phyloP scores from a whole-genome alignment of 2,113 vertebrate genomes.

The Apodemus sylvaticus region DNA sequence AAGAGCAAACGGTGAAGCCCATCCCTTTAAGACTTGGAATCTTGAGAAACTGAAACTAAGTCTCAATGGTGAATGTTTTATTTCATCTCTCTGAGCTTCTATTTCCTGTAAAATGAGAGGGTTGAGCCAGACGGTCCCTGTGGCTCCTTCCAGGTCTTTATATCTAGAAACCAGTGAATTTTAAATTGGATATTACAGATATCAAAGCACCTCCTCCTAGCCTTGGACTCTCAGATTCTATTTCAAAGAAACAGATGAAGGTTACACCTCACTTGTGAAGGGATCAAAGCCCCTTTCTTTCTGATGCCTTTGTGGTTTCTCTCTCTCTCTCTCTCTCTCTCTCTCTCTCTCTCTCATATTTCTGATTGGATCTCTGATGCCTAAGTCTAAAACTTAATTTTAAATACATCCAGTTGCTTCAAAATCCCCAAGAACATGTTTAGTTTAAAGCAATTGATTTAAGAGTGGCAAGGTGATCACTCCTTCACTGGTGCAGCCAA shows the following conservation, averaged over 20 bases:
- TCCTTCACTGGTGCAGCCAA: constrained; percentile 51
- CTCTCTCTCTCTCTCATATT: not conserved
- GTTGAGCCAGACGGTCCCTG: constrained; percentile 58
- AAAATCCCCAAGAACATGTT: constrained; percentile 57
- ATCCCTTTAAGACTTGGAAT: constrained; percentile 52
- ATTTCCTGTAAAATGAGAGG: constrained; percentile 74
- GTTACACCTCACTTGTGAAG: constrained; percentile 61
- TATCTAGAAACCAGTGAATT: constrained; percentile 72
- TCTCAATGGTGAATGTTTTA: constrained; percentile 66
- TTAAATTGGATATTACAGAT: constrained; percentile 75
- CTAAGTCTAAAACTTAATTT: constrained; percentile 65
- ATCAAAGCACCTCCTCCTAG: constrained; percentile 63
- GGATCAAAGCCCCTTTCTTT: constrained; percentile 72
- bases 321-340: not conserved
- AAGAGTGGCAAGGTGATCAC: not conserved
- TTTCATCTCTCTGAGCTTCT: constrained; percentile 70
- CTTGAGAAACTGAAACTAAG: constrained; percentile 52
- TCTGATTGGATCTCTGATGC: constrained; percentile 39
- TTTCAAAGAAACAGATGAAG: constrained; percentile 77
- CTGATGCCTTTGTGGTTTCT: constrained; percentile 4
- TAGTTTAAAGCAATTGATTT: constrained; percentile 65
- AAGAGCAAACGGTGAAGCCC: constrained; percentile 30
- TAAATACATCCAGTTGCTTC: constrained; percentile 54
- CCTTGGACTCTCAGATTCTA: constrained; percentile 68
- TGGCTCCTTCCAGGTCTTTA: constrained; percentile 62